Evolutionary conservation across 2,113 vertebrate species (phyloP), one percentile per base, ranked within the genome.

Genomic region (Mesocricetus auratus): DNA sequence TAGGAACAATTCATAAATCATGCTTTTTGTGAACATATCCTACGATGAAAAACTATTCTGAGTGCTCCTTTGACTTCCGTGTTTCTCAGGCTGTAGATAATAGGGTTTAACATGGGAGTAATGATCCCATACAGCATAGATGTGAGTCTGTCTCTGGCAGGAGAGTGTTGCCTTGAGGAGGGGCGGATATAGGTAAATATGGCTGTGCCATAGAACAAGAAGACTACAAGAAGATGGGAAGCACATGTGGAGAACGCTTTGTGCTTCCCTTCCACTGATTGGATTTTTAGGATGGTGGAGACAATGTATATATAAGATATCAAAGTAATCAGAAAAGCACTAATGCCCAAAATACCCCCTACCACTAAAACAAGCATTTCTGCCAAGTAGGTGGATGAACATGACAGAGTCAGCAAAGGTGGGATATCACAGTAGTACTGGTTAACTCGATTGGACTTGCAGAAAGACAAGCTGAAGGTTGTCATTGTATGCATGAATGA

Each of bases 81-180:
- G 42, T 96, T 97, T 62, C 86, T 89, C 85, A 97, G 79, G 60
- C 91, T 92, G 10, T 97, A 96, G 58, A 95, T 95, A 3, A 92
- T 17, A 2, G 94, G 94, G 56, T 96, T 97, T 56, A 94, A 47
- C 92, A 97, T 94, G 1, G 86, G 94, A 0, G 86, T 96, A 17
- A 96, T 21, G 21, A 97, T 56, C 0, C 53, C 89, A 79, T 95
- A 88, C 4, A 97, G 17, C 91, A 93, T 89, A 58, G 90, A 93
- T 66, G 93, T 89, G 22, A 97, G 75, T 45, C 93, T 93, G 3
- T 96, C 71, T 39, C 64, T 64, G 26, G 39, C 64, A 74, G 90
- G 82, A 26, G 56, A 93, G 50, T 56, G 39, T 22, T 85, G 47
- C 21, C 71, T 89, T 5, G 94, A 85, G 15, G 60, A 86, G 0